Percentiles rank a stretch among this genome's conserved stretches.
Evolutionary conservation across 2,797 vertebrate genomes (phyloP).

Genomic region (Fringilla coelebs): DNA sequence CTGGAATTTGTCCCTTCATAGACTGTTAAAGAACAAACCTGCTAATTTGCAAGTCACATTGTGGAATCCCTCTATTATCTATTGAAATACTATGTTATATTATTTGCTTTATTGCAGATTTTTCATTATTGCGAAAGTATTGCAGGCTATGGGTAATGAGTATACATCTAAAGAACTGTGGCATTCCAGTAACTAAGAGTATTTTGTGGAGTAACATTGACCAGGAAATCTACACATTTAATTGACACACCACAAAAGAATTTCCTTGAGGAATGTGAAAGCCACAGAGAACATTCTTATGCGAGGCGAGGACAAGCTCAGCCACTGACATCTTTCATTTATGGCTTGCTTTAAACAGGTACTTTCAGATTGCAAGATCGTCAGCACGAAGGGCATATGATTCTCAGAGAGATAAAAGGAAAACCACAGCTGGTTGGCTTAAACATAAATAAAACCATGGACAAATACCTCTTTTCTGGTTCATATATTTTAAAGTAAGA

Average conservation of each 20-base stretch:
- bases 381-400: not conserved
- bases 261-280: conserved; percentile 8
- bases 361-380: not conserved
- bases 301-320: not conserved
- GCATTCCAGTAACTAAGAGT: not conserved
- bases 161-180: not conserved
- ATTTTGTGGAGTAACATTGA: not conserved
- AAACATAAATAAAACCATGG: not conserved
- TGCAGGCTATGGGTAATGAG: not conserved
- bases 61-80: not conserved
- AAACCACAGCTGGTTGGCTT: not conserved
- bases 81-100: not conserved
- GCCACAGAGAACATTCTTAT: conserved; percentile 2
- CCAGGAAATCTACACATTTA: not conserved
- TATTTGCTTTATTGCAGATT: not conserved
- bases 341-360: not conserved
- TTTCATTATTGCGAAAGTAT: not conserved
- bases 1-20: not conserved
- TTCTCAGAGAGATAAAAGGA: not conserved
- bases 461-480: not conserved
- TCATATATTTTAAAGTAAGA: not conserved
- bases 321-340: not conserved
- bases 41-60: not conserved
- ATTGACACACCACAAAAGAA: not conserved
- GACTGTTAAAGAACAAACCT: not conserved